Percentiles rank a stretch among this genome's conserved stretches.
phyloP scores from a whole-genome alignment of 1,140 invertebrate genomes.

The Neoseiulus cucumeris region DNA sequence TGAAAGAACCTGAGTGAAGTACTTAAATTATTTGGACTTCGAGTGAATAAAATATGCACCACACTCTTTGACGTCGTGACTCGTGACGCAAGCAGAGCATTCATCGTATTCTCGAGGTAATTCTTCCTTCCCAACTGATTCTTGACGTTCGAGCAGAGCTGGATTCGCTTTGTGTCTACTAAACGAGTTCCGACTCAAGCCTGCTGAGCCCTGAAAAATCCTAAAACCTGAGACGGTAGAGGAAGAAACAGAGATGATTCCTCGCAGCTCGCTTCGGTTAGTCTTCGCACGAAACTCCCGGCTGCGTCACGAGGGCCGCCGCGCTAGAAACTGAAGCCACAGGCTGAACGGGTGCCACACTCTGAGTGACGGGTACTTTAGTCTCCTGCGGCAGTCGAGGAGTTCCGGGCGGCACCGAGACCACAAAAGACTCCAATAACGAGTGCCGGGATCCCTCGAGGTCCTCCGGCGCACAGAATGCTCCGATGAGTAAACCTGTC shows the following conservation, averaged over 20 bases:
- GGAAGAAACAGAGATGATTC: background rate
- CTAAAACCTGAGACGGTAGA: background rate
- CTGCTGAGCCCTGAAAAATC: no score
- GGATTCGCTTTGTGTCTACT: no score
- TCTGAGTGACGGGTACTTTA: background rate
- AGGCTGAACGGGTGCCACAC: background rate
- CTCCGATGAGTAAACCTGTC: background rate
- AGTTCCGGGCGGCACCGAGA: background rate
- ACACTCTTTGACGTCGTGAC: no score
- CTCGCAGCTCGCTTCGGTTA: background rate
- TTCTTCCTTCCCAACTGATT: no score
- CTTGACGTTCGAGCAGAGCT: no score
- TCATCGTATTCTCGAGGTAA: no score
- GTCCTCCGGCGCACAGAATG: background rate
- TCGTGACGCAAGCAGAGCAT: no score
- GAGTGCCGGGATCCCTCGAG: constrained; percentile 1
- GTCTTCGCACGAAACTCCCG: background rate
- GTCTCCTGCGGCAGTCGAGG: background rate
- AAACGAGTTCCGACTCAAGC: no score
- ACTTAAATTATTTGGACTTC: no score
- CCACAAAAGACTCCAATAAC: constrained; percentile 4
- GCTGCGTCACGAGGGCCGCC: background rate
- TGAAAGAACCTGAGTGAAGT: no score
- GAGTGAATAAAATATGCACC: no score
- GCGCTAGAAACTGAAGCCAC: no score